Base-by-base conservation (phyloP, 64 coral and sea anemone genomes). In the Dendronephthya gigantea region DNA sequence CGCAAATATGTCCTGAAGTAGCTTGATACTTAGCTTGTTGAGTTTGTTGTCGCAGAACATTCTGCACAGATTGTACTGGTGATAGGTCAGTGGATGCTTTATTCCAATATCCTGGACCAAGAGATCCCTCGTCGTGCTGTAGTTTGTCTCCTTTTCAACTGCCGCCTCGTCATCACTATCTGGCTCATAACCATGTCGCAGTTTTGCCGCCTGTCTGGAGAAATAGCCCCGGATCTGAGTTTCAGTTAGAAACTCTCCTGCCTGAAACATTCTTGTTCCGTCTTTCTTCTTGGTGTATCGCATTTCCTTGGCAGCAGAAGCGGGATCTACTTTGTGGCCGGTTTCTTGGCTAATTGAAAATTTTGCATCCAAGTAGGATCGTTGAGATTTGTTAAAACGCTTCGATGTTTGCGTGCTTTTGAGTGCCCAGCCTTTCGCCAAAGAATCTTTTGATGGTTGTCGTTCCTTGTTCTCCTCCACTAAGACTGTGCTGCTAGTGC, bases 101-200 rank as follows among this genome's bases (percentile, higher is more conserved):
- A 66, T 66, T 22, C 58, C 58, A 30, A 66, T 22, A n/a, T 66
- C 58, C 58, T 66, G 58, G 58, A 66, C 58, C 58, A 66, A 66
- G 29, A 22, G 58, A 66, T 66, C 22, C 58, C 58, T 66, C 58
- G 14, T 66, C 58, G 58, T 66, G 19, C 19, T 66, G 58, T 66
- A 66, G 58, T 66, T 66, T 45, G 41, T 45, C 41, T 45, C 41
- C 41, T 45, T 11, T 11, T 45, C 41, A 45, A 45, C 41, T 45
- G 41, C 41, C 58, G 58, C 58, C 58, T 66, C 58, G 19, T 66
- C 58, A 22, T 66, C 58, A 66, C 58, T 66, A 66, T 66, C 58
- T 66, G 58, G 58, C 58, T 66, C 58, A 30, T 66, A 66, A 66
- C 58, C 58, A 66, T 66, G 58, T 66, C 58, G 58, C 58, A 66